These are phyloP conservation scores for Alcedo atthis DNA, from an alignment of 2,797 vertebrate genomes.

Conservation along the genomic window DNA sequence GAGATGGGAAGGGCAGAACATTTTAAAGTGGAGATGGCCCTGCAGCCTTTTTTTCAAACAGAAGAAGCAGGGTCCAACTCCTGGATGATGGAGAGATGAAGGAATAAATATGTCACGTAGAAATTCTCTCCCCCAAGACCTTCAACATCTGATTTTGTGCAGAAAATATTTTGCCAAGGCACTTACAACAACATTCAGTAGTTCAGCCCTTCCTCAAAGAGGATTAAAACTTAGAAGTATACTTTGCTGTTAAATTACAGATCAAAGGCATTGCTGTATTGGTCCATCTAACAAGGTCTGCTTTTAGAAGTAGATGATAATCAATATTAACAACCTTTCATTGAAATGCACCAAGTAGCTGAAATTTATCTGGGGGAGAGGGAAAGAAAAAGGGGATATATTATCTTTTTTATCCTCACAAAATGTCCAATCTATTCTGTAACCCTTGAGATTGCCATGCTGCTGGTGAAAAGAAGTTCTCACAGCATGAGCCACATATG, in stretches of 20 bases:
- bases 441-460: accelerated
- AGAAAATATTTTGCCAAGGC: background rate
- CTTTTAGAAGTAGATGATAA: background rate
- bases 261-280: background rate
- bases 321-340: background rate
- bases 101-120: background rate
- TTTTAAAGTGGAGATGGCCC: background rate
- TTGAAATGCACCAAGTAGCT: background rate
- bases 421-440: background rate
- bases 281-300: background rate
- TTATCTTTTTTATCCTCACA: background rate
- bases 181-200: background rate
- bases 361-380: background rate
- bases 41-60: background rate
- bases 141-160: background rate
- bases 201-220: background rate
- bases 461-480: background rate
- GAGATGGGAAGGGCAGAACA: background rate
- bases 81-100: background rate
- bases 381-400: background rate
- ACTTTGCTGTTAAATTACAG: background rate
- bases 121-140: background rate
- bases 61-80: background rate
- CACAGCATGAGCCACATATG: background rate
- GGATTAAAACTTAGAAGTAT: background rate